These are phyloP conservation scores for Apolygus lucorum DNA, from an alignment of 1,140 invertebrate genomes.

Conservation along the genomic window DNA sequence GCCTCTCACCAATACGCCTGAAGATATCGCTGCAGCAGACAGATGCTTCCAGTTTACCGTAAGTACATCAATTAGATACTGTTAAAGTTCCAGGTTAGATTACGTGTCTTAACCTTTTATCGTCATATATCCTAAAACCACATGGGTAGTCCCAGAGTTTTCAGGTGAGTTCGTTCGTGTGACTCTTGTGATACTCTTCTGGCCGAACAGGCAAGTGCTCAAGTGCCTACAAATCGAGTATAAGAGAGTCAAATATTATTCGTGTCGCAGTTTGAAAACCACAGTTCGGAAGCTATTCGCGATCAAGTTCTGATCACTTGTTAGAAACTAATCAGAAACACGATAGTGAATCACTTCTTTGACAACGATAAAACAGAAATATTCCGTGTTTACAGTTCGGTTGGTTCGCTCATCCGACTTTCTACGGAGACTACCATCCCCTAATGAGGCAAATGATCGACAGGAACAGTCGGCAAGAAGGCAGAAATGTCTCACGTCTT, in stretches of 20 bases:
- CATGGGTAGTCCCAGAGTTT: neutral
- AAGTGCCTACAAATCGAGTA: no score
- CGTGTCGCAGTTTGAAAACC: no score
- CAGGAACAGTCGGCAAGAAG: constrained; percentile 45
- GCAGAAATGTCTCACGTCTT: constrained; percentile 43
- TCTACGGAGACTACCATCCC: constrained; percentile 51
- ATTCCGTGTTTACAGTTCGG: constrained; percentile 43
- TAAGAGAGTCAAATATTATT: no score
- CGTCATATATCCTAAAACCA: neutral
- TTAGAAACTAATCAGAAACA: no score
- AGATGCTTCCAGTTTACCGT: neutral
- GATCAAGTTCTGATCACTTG: neutral
- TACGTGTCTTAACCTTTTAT: no score
- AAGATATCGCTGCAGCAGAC: constrained; percentile 5
- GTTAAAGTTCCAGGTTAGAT: no score
- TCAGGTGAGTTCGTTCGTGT: no score
- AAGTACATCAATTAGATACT: neutral
- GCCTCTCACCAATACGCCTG: neutral
- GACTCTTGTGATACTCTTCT: neutral
- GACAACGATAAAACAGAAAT: neutral
- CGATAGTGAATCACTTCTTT: neutral
- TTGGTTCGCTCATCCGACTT: constrained; percentile 55
- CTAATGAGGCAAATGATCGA: constrained; percentile 45
- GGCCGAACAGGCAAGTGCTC: neutral
- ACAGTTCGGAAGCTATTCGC: neutral